Evolutionary conservation across 2,888 invertebrate species (phyloP), one percentile per base, ranked within the genome.

Genomic region (Geophilus truncorum): DNA sequence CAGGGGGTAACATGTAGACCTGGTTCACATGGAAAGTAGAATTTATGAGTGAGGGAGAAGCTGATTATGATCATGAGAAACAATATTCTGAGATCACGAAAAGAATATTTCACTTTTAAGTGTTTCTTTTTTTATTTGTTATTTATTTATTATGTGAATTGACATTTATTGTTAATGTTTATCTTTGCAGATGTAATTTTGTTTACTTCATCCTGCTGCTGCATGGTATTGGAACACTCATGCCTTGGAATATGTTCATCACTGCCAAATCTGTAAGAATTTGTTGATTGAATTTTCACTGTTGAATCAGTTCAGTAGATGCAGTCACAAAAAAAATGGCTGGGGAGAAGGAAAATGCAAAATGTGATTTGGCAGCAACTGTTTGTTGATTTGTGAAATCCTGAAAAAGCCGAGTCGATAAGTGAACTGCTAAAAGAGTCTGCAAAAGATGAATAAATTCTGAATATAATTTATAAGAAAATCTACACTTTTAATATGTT

Each of bases 191-290:
- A 88, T 91, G 91, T 87, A 91, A 92, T 85, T 86, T 96, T 75
- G 95, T 98, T 70, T 96, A 94, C 88, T 88, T 95, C 80, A 96
- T 96, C 82, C 91, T 98, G 86, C 84, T 98, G 84, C 90, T 98
- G 78, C 97, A 98, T 88, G 99, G 98, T 9, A 90, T 99, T 83
- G 98, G 98, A 62, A 93, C 94, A 0, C 90, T 94, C 82, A 96
- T 96, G 89, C 96, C 98, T 15, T 99, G 98, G 98, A 99, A 99
- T 88, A 98, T 98, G 97, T 98, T 99, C 87, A 97, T 99, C 86
- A 99, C 94, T 82, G 97, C 97, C 40, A 93, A 94, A 88, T 86
- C 88, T 84, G 94, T 94, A 89, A 91, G 79, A 18, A 23, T 45
- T 30, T 34, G 32, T 10, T 32, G 18, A 70, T 18, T 40, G 40